Evolutionary conservation across 2,888 invertebrate genomes (phyloP).

Genomic region (Campaea margaritaria): DNA sequence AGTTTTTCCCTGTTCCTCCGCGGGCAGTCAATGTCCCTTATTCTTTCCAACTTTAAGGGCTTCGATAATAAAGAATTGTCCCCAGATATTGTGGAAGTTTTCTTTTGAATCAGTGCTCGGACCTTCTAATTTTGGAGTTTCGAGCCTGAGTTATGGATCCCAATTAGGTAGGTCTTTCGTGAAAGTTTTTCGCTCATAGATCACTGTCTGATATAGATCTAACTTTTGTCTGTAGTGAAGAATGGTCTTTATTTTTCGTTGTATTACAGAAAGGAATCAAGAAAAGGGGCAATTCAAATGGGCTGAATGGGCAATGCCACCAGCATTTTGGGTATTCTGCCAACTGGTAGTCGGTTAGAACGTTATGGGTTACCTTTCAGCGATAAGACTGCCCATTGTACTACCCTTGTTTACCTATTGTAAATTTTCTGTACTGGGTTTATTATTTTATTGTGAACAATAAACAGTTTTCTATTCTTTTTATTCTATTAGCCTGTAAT

Average conservation of each 20-base stretch:
- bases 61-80: slow-evolving; percentile 31
- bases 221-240: not conserved
- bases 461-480: too few relatives aligned
- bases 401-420: too few relatives aligned
- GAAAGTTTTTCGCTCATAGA: slow-evolving; percentile 10
- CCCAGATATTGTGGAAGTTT: slow-evolving; percentile 27
- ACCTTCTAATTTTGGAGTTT: slow-evolving; percentile 19
- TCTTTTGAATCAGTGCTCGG: slow-evolving; percentile 23
- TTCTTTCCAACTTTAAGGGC: slow-evolving; percentile 23
- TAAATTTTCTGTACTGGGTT: too few relatives aligned
- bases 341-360: too few relatives aligned
- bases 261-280: too few relatives aligned
- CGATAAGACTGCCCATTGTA: too few relatives aligned
- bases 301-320: too few relatives aligned
- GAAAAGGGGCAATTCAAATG: too few relatives aligned
- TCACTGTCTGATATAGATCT: slow-evolving; percentile 19
- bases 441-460: too few relatives aligned
- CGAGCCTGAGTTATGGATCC: slow-evolving; percentile 25
- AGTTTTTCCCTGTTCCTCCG: not conserved
- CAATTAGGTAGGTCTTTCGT: slow-evolving; percentile 23
- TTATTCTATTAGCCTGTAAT: too few relatives aligned
- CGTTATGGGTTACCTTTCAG: too few relatives aligned
- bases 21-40: slow-evolving; percentile 1
- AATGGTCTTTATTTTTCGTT: slow-evolving; percentile 3
- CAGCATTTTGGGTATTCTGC: too few relatives aligned